Conservation (phyloP, 1,140 invertebrate genomes). For the Drosophila lacertosa region DNA sequence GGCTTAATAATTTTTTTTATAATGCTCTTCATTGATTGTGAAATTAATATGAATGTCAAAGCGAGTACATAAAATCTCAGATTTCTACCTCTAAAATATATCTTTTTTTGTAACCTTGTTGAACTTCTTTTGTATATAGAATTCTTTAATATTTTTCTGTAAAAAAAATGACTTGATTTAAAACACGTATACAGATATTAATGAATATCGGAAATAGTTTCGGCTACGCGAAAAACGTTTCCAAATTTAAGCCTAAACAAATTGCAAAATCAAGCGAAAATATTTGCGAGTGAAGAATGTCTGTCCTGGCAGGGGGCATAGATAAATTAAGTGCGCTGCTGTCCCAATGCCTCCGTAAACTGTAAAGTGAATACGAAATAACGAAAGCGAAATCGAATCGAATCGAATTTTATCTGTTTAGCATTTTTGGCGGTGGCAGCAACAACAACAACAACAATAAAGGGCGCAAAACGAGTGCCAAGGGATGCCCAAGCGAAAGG, state of each 20-base stretch:
- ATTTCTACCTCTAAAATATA: no score
- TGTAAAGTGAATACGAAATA: slow-evolving; percentile 13
- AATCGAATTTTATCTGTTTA: slow-evolving; percentile 67
- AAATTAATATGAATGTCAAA: no score
- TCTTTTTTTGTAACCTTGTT: no score
- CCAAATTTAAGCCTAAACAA: slow-evolving; percentile 51
- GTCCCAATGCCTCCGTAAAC: neutral
- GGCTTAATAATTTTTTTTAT: no score
- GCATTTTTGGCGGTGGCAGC: slow-evolving; percentile 47
- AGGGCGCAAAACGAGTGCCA: slow-evolving; percentile 28
- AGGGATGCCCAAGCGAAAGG: slow-evolving; percentile 35
- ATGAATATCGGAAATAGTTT: neutral
- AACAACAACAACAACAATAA: slow-evolving; percentile 14
- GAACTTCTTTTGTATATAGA: no score
- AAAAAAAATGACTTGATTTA: no score
- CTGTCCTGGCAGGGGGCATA: slow-evolving; percentile 25
- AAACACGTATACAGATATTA: no score
- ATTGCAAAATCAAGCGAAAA: slow-evolving; percentile 59
- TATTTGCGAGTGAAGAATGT: slow-evolving; percentile 52
- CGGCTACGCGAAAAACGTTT: neutral
- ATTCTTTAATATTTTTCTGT: no score
- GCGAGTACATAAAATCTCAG: no score
- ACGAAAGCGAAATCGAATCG: slow-evolving; percentile 40
- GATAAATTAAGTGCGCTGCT: slow-evolving; percentile 58
- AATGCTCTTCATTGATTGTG: no score